Percentiles rank a stretch among this genome's conserved stretches.
These are phyloP conservation scores for Ophiothrix spiculata DNA, from an alignment of 35 echinoderm and acorn worm genomes.

Conservation along the genomic window DNA sequence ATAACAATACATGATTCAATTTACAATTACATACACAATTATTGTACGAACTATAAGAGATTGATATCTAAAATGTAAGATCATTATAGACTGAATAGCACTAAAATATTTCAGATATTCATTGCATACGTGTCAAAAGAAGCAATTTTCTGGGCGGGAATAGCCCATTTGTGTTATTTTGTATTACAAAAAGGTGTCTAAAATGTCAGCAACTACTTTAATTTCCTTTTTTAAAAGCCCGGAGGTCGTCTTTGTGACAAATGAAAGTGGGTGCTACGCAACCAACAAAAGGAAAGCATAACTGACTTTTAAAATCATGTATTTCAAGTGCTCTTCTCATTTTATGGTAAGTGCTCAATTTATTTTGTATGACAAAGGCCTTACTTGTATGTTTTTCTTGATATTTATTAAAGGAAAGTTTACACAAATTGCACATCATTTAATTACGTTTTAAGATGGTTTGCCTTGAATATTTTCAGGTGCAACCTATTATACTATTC, in stretches of 20 bases:
- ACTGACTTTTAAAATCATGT: not conserved
- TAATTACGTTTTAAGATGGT: not conserved
- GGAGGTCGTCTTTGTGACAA: not conserved
- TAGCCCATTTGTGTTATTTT: not conserved
- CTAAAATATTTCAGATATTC: not conserved
- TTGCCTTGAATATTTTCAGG: not conserved
- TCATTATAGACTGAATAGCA: no score
- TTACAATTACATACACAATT: no score
- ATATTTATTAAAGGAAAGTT: not conserved
- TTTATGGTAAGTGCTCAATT: not conserved
- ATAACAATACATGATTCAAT: no score
- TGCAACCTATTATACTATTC: not conserved
- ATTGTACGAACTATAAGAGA: no score
- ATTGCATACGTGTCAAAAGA: not conserved
- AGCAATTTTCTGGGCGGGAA: conserved; percentile 1
- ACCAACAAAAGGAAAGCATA: not conserved
- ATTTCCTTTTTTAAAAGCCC: not conserved
- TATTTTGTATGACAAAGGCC: not conserved
- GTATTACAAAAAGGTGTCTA: not conserved
- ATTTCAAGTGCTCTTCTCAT: not conserved
- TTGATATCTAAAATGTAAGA: no score
- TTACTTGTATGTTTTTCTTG: not conserved
- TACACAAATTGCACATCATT: not conserved
- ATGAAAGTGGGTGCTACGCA: not conserved
- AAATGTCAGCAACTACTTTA: not conserved